Evolutionary conservation across 2,113 vertebrate species (phyloP).

Genomic region (Balaeniceps rex): DNA sequence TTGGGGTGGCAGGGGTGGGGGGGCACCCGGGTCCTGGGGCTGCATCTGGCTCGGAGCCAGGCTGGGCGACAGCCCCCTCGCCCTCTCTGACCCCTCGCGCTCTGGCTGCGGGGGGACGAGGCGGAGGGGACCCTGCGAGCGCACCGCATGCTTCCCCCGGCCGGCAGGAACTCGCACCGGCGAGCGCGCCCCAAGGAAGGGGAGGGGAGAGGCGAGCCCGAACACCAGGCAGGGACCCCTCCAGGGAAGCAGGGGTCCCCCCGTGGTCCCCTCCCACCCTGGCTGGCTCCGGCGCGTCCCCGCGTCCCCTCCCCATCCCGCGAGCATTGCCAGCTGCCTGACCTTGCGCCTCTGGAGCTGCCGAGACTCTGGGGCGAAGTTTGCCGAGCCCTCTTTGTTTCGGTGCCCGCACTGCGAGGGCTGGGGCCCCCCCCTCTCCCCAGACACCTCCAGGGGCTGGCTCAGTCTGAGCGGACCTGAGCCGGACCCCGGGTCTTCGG

Average conservation of each 20-base stretch:
- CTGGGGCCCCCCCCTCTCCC: not conserved
- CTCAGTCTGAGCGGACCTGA: not conserved
- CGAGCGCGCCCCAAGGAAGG: not conserved
- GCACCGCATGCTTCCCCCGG: not conserved
- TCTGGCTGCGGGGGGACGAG: not conserved
- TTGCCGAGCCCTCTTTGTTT: slow-evolving; percentile 76
- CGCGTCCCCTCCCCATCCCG: not conserved
- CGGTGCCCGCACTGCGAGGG: slow-evolving; percentile 53
- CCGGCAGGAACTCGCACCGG: not conserved
- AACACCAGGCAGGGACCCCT: not conserved
- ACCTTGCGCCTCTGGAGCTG: slow-evolving; percentile 72
- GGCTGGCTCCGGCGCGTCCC: not conserved
- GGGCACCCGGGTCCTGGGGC: not conserved
- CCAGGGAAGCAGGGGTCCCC: not conserved
- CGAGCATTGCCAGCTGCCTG: slow-evolving; percentile 54
- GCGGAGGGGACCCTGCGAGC: not conserved
- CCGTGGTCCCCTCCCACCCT: not conserved
- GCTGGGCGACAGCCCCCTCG: not conserved
- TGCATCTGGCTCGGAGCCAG: not conserved
- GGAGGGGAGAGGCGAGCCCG: not conserved
- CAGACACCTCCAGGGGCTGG: not conserved
- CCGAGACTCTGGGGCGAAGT: slow-evolving; percentile 65
- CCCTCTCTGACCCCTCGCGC: not conserved
- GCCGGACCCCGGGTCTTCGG: not conserved
- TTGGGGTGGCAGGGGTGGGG: not conserved